phyloP scores from a whole-genome alignment of 92 coral and sea anemone genomes.

The Palythoa caribaeorum region DNA sequence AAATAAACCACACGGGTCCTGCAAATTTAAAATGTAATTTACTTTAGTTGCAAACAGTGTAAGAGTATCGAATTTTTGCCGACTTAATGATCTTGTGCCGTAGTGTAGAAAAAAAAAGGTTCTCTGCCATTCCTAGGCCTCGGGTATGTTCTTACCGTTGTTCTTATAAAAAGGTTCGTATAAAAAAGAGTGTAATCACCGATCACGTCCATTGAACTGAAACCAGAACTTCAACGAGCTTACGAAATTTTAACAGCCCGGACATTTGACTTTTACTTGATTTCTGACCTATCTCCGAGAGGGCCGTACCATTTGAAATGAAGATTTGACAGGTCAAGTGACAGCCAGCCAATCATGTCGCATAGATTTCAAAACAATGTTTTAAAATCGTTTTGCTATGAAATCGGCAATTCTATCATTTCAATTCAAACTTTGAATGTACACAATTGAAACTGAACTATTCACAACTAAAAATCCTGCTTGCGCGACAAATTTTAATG shows the following conservation, averaged over 20 bases:
- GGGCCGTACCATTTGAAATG: conserved; percentile 34
- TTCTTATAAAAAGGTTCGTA: no score
- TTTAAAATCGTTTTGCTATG: conserved; percentile 36
- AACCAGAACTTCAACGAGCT: conserved; percentile 39
- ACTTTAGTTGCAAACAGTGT: no score
- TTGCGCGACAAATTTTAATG: conserved; percentile 36
- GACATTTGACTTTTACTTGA: conserved; percentile 41
- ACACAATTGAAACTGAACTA: conserved; percentile 40
- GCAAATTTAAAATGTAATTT: no score
- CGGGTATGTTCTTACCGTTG: no score
- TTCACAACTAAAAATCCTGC: conserved; percentile 32
- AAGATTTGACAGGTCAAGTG: background rate
- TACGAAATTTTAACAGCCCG: conserved; percentile 29
- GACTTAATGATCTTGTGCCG: no score
- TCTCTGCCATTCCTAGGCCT: no score
- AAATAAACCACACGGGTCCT: no score
- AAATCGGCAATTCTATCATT: conserved; percentile 22
- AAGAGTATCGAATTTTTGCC: no score
- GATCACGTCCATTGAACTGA: conserved; percentile 32
- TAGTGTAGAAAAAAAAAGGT: no score
- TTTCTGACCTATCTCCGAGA: conserved; percentile 42
- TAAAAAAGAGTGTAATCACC: no score
- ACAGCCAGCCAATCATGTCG: conserved; percentile 34
- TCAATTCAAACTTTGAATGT: conserved; percentile 31
- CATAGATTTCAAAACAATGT: conserved; percentile 43